Conservation (phyloP, 2,888 invertebrate species). For the Brachylomia viminalis region DNA sequence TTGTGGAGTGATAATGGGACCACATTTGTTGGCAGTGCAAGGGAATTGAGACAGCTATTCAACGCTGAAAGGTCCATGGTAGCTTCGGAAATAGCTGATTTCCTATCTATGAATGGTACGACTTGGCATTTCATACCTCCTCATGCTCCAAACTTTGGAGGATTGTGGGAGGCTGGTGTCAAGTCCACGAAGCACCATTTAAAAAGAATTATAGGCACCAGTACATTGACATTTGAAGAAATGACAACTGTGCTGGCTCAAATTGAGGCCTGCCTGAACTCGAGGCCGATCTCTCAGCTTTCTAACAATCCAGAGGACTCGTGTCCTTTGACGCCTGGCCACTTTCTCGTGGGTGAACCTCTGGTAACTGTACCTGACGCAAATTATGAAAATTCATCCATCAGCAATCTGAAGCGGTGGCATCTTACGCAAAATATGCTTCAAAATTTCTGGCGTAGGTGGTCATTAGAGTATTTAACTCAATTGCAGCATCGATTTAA, state of each 20-base stretch:
- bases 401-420: conserved; percentile 4
- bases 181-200: conserved; percentile 12
- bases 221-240: conserved; percentile 22
- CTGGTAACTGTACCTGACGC: not conserved
- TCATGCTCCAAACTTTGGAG: conserved; percentile 16
- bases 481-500: conserved; percentile 11
- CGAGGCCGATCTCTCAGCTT: conserved; percentile 3
- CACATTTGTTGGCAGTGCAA: conserved; percentile 17
- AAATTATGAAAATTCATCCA: conserved; percentile 2
- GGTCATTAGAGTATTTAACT: conserved; percentile 7
- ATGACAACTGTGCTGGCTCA: conserved; percentile 10
- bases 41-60: conserved; percentile 8
- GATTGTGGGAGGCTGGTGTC: not conserved
- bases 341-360: conserved; percentile 7
- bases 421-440: conserved; percentile 7
- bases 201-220: conserved; percentile 8
- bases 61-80: conserved; percentile 13
- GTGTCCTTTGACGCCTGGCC: conserved; percentile 1
- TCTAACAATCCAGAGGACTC: conserved; percentile 10
- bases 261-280: conserved; percentile 6
- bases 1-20: conserved; percentile 22
- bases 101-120: conserved; percentile 7
- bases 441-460: conserved; percentile 4
- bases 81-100: conserved; percentile 13
- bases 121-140: conserved; percentile 15